These are phyloP conservation scores for Synodontis membranacea DNA, from an alignment of 2,113 vertebrate species.

Conservation along the genomic window DNA sequence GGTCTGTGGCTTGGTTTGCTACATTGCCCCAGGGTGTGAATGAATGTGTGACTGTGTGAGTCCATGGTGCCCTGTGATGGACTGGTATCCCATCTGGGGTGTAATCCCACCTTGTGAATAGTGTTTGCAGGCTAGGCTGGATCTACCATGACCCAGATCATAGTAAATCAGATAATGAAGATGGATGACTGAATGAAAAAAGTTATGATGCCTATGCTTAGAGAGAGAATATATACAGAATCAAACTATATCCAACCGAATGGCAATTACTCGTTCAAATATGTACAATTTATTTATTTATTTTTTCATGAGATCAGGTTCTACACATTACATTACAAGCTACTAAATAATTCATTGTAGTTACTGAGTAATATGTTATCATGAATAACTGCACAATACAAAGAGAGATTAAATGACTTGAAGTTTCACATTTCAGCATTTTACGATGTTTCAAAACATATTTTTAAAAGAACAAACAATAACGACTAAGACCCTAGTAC, in stretches of 20 bases:
- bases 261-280: not conserved
- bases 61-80: not conserved
- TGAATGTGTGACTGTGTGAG: slow-evolving; percentile 1
- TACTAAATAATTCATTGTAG: not conserved
- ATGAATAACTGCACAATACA: not conserved
- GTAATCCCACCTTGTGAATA: not conserved
- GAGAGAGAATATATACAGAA: not conserved
- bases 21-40: not conserved
- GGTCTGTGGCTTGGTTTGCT: not conserved
- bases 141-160: not conserved
- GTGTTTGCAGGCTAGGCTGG: not conserved
- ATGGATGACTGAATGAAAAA: not conserved
- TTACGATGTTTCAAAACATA: not conserved
- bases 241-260: not conserved
- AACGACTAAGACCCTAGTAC: not conserved
- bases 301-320: not conserved
- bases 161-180: not conserved
- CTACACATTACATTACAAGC: not conserved
- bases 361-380: not conserved
- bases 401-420: not conserved
- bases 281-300: not conserved
- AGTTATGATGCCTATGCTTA: not conserved
- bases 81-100: slow-evolving; percentile 9
- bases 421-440: not conserved
- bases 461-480: not conserved